Conservation (phyloP, 2,888 invertebrate genomes). For the Lutraria lutraria region DNA sequence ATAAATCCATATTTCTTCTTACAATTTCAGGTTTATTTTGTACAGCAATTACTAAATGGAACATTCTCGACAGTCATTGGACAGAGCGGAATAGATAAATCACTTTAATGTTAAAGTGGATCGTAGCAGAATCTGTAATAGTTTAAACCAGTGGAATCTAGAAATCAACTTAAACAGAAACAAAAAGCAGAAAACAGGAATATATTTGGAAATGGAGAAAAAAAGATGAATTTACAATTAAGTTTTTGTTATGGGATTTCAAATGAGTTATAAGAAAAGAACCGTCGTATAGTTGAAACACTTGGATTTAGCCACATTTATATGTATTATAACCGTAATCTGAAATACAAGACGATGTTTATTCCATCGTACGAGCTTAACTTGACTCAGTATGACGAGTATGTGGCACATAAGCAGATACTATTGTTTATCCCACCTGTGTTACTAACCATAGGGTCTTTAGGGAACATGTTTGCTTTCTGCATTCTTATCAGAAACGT, state of each 20-base stretch:
- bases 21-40: no score
- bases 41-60: no score
- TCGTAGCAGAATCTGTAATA: no score
- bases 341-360: slow-evolving; percentile 1
- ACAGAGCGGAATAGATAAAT: no score
- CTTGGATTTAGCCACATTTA: background rate
- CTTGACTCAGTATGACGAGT: slow-evolving; percentile 49
- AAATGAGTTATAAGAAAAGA: background rate
- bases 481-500: slow-evolving; percentile 81
- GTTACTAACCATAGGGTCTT: slow-evolving; percentile 82
- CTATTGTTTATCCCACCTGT: slow-evolving; percentile 81
- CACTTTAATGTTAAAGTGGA: no score
- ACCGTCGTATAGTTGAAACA: background rate
- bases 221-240: background rate
- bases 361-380: slow-evolving; percentile 34
- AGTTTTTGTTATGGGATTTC: background rate
- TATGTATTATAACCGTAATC: background rate
- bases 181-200: background rate
- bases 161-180: background rate
- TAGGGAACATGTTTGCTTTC: slow-evolving; percentile 84
- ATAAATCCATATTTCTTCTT: no score
- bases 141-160: background rate
- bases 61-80: no score
- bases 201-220: background rate
- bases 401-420: slow-evolving; percentile 75